Evolutionary conservation across 2,888 invertebrate genomes (phyloP), one percentile per base, ranked within the genome.

Genomic region (Tupiocoris notatus): DNA sequence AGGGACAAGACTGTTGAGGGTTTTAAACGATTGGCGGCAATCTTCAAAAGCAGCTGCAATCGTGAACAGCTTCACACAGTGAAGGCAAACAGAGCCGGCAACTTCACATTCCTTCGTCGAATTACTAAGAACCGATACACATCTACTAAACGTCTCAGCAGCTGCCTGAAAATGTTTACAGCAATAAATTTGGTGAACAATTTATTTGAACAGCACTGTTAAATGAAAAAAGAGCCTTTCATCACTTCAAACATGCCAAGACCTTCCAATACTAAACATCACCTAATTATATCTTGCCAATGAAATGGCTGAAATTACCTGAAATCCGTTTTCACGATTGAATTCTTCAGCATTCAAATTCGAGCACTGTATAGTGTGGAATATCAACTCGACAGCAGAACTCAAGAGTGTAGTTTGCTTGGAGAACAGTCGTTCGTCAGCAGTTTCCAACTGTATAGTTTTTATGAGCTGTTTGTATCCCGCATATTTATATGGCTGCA

Each of bases 301-400:
- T n/a, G n/a, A n/a, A n/a, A n/a, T n/a, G n/a, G n/a, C n/a, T n/a
- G n/a, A n/a, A 59, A n/a, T 67, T 16, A 91, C 91, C 86, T 94
- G 93, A 78, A 98, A 87, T 0, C 98, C 98, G 76, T 92, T 92
- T 85, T 99, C 98, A 71, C 99, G 86, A 73, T 98, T 86, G 79
- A 99, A 86, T 84, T 99, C 98, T 86, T 99, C 98, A 0, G 98
- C 99, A 85, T 99, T 99, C 59, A 99, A 86, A 12, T 97, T 93
- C 0, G 98, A 98, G 85, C 98, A 98, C 81, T 92, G 91, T 1
- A 99, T 95, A 0, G 98, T 99, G 82, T 97, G 95, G 85, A 95
- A 98, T 68, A 96, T 95, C 25, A 99, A 88, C 84, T 97, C 96
- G 79, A 93, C 92, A 1, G 98, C 96, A 18, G 97, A 95, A 0